Evolutionary conservation across 37 sponge, comb jelly and placozoan species (phyloP).

Genomic region (Beroe forskalii): DNA sequence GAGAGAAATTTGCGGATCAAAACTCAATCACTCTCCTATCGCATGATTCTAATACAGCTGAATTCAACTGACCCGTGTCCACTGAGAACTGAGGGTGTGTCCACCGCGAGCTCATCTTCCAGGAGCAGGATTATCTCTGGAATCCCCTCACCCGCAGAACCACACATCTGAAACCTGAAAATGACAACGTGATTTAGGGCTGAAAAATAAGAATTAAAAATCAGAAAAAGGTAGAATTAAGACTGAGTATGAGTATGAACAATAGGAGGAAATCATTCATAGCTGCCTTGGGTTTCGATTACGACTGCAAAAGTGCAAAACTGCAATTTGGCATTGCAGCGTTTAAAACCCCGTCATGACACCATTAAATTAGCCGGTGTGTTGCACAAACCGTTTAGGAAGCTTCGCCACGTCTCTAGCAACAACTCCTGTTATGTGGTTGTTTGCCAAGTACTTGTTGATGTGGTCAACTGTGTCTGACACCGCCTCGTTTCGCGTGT

Average conservation of each 20-base stretch:
- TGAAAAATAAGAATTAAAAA: too few species aligned
- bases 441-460: not conserved
- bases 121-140: not conserved
- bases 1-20: too few species aligned
- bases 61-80: too few species aligned
- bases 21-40: too few species aligned
- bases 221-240: too few species aligned
- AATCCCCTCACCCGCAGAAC: not conserved
- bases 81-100: not conserved
- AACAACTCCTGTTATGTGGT: not conserved
- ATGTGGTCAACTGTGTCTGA: not conserved
- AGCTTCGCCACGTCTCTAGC: not conserved
- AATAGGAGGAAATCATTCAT: too few species aligned
- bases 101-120: not conserved
- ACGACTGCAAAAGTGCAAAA: too few species aligned
- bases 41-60: too few species aligned
- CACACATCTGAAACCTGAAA: conserved; percentile 37
- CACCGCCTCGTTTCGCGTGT: not conserved
- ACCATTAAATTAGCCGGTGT: not conserved
- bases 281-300: too few species aligned
- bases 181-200: too few species aligned
- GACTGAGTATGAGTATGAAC: too few species aligned
- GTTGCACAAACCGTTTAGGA: not conserved
- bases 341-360: not conserved
- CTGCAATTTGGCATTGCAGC: too few species aligned